Percentiles rank a stretch among this genome's conserved stretches.
Conservation (phyloP, 2,797 vertebrate species). For the Hapalemur alaotrensis region DNA sequence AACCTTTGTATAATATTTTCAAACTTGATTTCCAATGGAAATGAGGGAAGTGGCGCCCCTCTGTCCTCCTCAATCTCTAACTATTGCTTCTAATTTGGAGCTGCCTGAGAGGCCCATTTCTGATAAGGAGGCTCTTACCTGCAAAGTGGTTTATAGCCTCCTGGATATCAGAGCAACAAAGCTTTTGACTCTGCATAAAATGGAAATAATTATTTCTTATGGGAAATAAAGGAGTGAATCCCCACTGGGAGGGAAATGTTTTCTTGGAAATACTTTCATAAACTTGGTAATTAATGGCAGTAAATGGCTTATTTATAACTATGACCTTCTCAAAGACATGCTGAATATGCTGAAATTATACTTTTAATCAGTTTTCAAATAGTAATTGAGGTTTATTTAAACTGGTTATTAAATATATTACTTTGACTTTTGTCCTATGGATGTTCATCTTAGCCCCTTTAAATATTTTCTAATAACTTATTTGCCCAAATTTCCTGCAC, state of each 20-base stretch:
- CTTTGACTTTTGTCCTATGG: conserved; percentile 5
- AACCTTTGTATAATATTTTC: neutral
- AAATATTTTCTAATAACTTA: neutral
- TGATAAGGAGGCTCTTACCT: neutral
- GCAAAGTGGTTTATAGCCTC: neutral
- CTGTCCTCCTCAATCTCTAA: neutral
- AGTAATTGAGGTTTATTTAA: neutral
- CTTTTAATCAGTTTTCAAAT: conserved; percentile 3
- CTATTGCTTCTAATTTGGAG: neutral
- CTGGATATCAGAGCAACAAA: neutral
- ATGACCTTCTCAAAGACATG: conserved; percentile 15
- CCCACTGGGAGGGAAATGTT: neutral
- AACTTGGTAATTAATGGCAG: conserved; percentile 43
- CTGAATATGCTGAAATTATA: conserved; percentile 21
- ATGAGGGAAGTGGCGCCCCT: neutral
- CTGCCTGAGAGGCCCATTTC: neutral
- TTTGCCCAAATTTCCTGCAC: neutral
- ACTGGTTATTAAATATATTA: neutral
- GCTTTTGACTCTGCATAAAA: neutral
- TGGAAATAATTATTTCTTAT: conserved; percentile 2
- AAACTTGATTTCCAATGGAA: neutral
- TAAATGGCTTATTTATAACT: conserved; percentile 11
- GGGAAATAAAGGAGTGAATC: neutral
- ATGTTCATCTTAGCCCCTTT: neutral
- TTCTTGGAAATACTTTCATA: conserved; percentile 44